phyloP scores from a whole-genome alignment of 2,113 vertebrate genomes.

The Charina bottae region DNA sequence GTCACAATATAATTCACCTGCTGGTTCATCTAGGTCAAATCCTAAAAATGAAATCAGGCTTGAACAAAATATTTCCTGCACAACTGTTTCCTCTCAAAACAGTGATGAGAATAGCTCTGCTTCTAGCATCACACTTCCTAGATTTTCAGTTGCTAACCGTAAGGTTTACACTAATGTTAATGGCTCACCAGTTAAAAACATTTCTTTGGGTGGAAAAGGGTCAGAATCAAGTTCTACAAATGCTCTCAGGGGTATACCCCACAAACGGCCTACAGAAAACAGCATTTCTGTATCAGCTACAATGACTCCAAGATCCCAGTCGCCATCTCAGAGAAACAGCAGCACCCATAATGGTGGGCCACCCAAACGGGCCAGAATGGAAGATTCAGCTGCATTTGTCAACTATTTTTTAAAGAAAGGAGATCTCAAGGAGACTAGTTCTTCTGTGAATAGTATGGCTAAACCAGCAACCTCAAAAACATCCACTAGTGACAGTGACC shows the following conservation, averaged over 20 bases:
- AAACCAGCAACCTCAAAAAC: background rate
- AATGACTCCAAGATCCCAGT: background rate
- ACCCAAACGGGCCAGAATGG: constrained; percentile 58
- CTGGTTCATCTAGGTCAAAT: constrained; percentile 7
- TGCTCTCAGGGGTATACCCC: background rate
- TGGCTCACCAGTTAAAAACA: constrained; percentile 78
- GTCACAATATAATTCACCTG: constrained; percentile 35
- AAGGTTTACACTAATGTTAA: constrained; percentile 75
- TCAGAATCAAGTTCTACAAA: constrained; percentile 27
- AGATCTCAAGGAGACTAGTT: background rate
- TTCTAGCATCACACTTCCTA: constrained; percentile 60
- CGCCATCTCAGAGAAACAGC: constrained; percentile 15
- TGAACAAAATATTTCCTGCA: constrained; percentile 25
- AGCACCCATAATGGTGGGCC: background rate
- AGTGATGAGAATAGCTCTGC: constrained; percentile 22
- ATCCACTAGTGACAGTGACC: background rate
- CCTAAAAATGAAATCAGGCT: constrained; percentile 53
- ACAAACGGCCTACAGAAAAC: constrained; percentile 23
- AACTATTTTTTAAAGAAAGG: constrained; percentile 62
- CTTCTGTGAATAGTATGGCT: background rate
- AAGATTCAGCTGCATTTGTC: constrained; percentile 62
- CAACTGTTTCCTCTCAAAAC: background rate
- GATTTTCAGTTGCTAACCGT: constrained; percentile 74
- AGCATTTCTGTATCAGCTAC: constrained; percentile 11
- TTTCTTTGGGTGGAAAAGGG: background rate